These are phyloP conservation scores for Drymodes brunneopygia DNA, from an alignment of 2,113 vertebrate genomes.

Conservation along the genomic window DNA sequence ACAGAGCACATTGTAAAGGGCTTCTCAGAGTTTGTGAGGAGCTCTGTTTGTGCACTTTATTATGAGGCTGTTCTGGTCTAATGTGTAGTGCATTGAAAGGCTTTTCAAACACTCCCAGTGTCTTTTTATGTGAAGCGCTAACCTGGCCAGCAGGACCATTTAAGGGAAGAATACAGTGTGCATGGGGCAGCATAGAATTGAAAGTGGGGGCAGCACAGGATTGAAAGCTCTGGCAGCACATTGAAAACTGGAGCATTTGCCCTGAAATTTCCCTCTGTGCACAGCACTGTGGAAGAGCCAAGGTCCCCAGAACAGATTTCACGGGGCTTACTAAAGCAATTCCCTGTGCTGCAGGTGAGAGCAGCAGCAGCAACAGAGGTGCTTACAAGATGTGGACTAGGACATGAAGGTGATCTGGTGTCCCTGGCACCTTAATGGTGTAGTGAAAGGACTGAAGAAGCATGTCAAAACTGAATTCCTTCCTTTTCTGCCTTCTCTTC, in stretches of 20 bases:
- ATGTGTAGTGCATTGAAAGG: constrained; percentile 38
- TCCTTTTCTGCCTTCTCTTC: background rate
- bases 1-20: constrained; percentile 14
- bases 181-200: background rate
- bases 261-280: background rate
- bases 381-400: background rate
- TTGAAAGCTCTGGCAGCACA: background rate
- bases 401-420: background rate
- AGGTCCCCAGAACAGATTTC: background rate
- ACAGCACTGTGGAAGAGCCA: background rate
- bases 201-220: background rate
- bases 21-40: constrained; percentile 25
- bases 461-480: background rate
- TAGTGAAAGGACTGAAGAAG: background rate
- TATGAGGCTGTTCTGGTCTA: constrained; percentile 22
- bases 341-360: background rate
- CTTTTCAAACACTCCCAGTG: constrained; percentile 41
- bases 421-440: background rate
- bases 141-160: constrained; percentile 19
- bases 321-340: background rate
- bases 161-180: background rate
- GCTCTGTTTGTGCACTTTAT: constrained; percentile 5
- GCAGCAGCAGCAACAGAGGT: background rate
- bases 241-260: background rate
- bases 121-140: constrained; percentile 33